These are phyloP conservation scores for Endotricha flammealis DNA, from an alignment of 2,888 invertebrate species.

Conservation along the genomic window DNA sequence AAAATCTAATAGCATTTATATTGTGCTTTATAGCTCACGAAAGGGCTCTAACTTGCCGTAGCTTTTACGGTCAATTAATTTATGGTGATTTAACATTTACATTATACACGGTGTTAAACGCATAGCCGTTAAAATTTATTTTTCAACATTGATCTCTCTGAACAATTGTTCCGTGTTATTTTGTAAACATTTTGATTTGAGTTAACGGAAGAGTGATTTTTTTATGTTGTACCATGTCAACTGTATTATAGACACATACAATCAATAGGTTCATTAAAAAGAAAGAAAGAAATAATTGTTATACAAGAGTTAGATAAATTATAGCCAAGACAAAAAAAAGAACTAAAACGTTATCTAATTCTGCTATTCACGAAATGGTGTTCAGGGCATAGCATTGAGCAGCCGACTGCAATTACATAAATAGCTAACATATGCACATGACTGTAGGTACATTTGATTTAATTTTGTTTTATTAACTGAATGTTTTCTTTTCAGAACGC, in stretches of 20 bases:
- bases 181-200: background rate
- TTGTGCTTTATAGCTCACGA: background rate
- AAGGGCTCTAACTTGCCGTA: constrained; percentile 8
- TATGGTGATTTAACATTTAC: constrained; percentile 6
- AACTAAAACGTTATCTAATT: too few relatives aligned
- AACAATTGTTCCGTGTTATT: background rate
- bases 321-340: too few relatives aligned
- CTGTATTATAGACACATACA: too few relatives aligned
- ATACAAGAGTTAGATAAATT: too few relatives aligned
- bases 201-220: too few relatives aligned
- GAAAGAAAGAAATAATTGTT: too few relatives aligned
- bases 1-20: background rate
- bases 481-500: constrained; percentile 55
- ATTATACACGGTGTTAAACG: constrained; percentile 7
- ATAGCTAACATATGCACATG: background rate
- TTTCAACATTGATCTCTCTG: constrained; percentile 7
- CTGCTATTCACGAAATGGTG: too few relatives aligned
- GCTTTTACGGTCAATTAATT: constrained; percentile 11
- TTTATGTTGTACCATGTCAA: too few relatives aligned
- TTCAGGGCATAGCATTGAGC: too few relatives aligned
- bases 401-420: too few relatives aligned
- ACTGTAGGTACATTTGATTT: background rate
- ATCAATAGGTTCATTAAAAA: too few relatives aligned
- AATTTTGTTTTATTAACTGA: constrained; percentile 24
- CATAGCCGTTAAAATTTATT: constrained; percentile 7